Evolutionary conservation across 2,797 vertebrate species (phyloP).

Genomic region (Lacerta bilineata): DNA sequence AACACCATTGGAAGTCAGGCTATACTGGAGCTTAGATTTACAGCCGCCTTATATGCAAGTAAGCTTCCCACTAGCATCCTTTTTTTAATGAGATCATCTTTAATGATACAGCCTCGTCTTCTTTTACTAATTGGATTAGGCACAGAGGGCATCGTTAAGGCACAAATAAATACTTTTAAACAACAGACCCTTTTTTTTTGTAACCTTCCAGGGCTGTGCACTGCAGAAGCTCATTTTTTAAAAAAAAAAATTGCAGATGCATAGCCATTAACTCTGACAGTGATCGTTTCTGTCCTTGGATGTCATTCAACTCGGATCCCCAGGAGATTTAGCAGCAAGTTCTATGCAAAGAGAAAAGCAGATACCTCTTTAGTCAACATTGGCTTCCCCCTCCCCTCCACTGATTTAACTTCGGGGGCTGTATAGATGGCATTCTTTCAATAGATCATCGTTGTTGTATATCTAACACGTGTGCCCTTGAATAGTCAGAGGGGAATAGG

Average conservation of each 20-base stretch:
- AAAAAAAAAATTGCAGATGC: slow-evolving; percentile 16
- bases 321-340: not conserved
- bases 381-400: not conserved
- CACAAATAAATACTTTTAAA: slow-evolving; percentile 61
- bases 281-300: not conserved
- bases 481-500: not conserved
- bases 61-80: slow-evolving; percentile 42
- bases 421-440: not conserved
- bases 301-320: slow-evolving; percentile 22
- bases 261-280: slow-evolving; percentile 29
- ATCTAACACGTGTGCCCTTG: not conserved
- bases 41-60: slow-evolving; percentile 25
- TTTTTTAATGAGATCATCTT: slow-evolving; percentile 45
- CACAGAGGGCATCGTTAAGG: slow-evolving; percentile 4
- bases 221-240: slow-evolving; percentile 37
- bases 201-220: slow-evolving; percentile 53
- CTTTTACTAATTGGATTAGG: slow-evolving; percentile 46
- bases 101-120: slow-evolving; percentile 44
- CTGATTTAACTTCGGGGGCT: not conserved
- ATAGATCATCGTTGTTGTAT: fast-evolving
- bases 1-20: slow-evolving; percentile 21
- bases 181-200: slow-evolving; percentile 42
- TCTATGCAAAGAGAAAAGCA: not conserved
- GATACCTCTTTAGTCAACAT: fast-evolving
- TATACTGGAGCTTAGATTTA: slow-evolving; percentile 26